A percentile compares a stretch with the other conserved stretches of the same genome.
Conservation (phyloP, 2,888 invertebrate genomes). For the Epinotia nisella region DNA sequence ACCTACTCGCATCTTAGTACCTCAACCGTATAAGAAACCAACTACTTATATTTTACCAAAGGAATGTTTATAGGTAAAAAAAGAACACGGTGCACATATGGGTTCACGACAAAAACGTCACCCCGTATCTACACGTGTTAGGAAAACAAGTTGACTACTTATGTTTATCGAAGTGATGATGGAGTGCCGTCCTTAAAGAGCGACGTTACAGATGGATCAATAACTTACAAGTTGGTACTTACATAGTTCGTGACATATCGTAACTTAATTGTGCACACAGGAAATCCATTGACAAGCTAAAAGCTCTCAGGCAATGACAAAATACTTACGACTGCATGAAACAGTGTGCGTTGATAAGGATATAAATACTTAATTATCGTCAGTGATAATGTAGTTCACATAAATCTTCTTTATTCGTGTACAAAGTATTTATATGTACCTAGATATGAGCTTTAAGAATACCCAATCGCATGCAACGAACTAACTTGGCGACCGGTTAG, state of each 20-base stretch:
- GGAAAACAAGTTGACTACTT: conserved; percentile 5
- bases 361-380: conserved; percentile 61
- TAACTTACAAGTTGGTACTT: conserved; percentile 16
- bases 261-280: conserved; percentile 53
- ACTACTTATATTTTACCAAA: too few species aligned
- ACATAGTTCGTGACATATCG: conserved; percentile 38
- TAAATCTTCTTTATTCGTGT: conserved; percentile 69
- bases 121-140: conserved; percentile 6
- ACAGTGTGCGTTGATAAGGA: conserved; percentile 55
- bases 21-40: too few species aligned
- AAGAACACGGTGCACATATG: not conserved
- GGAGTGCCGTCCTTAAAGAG: conserved; percentile 4
- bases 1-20: too few species aligned
- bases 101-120: not conserved
- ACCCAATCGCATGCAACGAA: not conserved
- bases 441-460: not conserved
- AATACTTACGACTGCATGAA: conserved; percentile 44
- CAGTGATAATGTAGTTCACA: conserved; percentile 68
- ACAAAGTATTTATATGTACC: not conserved
- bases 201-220: conserved; percentile 4
- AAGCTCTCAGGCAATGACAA: conserved; percentile 53
- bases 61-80: too few species aligned
- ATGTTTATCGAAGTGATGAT: conserved; percentile 12
- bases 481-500: too few species aligned
- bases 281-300: conserved; percentile 59